Evolutionary conservation across 1,140 invertebrate species (phyloP), one percentile per base, ranked within the genome.

Genomic region (Drosophila pachea): DNA sequence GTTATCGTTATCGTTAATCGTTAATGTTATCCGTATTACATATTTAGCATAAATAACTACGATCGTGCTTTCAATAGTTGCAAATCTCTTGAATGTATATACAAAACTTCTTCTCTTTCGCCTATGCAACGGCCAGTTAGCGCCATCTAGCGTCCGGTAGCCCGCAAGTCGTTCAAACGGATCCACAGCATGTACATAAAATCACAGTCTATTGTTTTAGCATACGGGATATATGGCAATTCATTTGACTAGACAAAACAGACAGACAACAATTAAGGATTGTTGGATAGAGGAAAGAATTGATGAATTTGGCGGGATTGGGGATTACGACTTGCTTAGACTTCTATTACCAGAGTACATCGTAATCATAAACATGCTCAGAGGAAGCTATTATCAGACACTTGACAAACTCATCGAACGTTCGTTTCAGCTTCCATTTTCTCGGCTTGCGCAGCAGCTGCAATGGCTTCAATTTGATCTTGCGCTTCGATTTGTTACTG

Each of bases 301-400:
- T 22, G 22, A 22, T 2, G 22, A 3, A 22, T 22, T 22, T 22
- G 22, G 31, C 16, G 54, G 35, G 45, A 42, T 12, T 6, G 2
- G 40, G 14, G 48, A n/a, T 4, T 9, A 9, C 35, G 47, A 64
- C 40, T 43, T 55, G 45, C 56, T 38, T 45, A 16, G 47, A 64
- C 40, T 43, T 55, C 40, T 52, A 33, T 45, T 45, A 84, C 79
- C 79, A 84, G 36, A 84, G 69, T 14, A 79, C 81, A 76, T 84
- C 79, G 40, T 84, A 84, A 11, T 76, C 77, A 60, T 79, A 76
- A n/a, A 84, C 81, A 66, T 84, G 79, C 69, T 84, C 79, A 31
- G 79, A 86, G 6, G 79, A 84, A 60, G 79, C 79, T 8, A 84
- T 76, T 1, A 84, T 76, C 64, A 84, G 53, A 76, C 81, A 84